phyloP scores from a whole-genome alignment of 1,140 invertebrate genomes.

The Drosophila kikkawai region DNA sequence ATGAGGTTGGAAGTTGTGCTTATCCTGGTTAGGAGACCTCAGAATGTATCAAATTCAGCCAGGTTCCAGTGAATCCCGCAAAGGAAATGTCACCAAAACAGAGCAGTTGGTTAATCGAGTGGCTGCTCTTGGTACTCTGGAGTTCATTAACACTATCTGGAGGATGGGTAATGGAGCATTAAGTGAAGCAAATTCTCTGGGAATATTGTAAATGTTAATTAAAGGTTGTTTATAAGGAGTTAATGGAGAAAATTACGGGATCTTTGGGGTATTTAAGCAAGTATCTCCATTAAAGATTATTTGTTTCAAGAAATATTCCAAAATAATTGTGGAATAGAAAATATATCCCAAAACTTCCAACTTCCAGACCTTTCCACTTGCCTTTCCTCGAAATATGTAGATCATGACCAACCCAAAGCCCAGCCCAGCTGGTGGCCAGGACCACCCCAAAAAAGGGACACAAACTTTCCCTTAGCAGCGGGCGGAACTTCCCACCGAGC shows the following conservation, averaged over 20 bases:
- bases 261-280: not conserved
- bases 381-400: slow-evolving; percentile 15
- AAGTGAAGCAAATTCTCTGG: slow-evolving; percentile 14
- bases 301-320: no score
- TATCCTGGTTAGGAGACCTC: slow-evolving; percentile 2
- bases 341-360: not conserved
- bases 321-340: not conserved
- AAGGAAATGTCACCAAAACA: slow-evolving; percentile 33
- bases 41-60: slow-evolving; percentile 42
- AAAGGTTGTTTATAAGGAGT: not conserved
- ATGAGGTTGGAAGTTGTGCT: slow-evolving; percentile 34
- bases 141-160: slow-evolving; percentile 37
- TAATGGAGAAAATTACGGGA: not conserved
- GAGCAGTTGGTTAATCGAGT: slow-evolving; percentile 12
- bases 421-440: slow-evolving; percentile 30
- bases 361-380: slow-evolving; percentile 24
- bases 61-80: slow-evolving; percentile 29
- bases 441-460: slow-evolving; percentile 27
- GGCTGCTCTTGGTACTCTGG: slow-evolving; percentile 14
- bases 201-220: slow-evolving; percentile 9
- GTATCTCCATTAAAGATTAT: not conserved
- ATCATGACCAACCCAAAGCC: slow-evolving; percentile 19
- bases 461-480: slow-evolving; percentile 34
- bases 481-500: slow-evolving; percentile 56
- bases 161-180: slow-evolving; percentile 22